Evolutionary conservation across 2,113 vertebrate genomes (phyloP).

Genomic region (Callithrix jacchus): DNA sequence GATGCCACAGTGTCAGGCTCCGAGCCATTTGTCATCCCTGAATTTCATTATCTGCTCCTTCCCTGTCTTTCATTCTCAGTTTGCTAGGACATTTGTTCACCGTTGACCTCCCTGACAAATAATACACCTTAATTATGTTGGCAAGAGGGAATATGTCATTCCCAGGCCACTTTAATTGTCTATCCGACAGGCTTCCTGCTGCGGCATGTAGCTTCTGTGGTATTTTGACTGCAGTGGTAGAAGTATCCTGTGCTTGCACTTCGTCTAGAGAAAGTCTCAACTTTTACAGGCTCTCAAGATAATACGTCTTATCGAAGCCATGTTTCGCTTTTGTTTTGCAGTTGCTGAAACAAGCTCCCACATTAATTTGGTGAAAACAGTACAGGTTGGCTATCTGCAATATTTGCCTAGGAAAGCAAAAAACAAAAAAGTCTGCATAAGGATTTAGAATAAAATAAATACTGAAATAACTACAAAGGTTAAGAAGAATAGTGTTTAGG

Average conservation of each 20-base stretch:
- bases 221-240: slow-evolving; percentile 78
- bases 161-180: slow-evolving; percentile 91
- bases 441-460: slow-evolving; percentile 73
- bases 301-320: slow-evolving; percentile 37
- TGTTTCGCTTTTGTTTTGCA: background rate
- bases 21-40: slow-evolving; percentile 98
- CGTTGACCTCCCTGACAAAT: slow-evolving; percentile 97
- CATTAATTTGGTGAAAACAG: slow-evolving; percentile 52
- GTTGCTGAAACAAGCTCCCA: slow-evolving; percentile 33
- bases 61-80: slow-evolving; percentile 92
- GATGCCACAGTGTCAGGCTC: slow-evolving; percentile 94
- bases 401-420: slow-evolving; percentile 30
- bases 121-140: slow-evolving; percentile 99
- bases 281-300: slow-evolving; percentile 55
- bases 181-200: slow-evolving; percentile 87
- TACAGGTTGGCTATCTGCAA: background rate
- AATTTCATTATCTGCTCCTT: slow-evolving; percentile 98
- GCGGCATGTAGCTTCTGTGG: slow-evolving; percentile 80
- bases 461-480: slow-evolving; percentile 71
- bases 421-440: background rate
- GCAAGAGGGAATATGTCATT: slow-evolving; percentile 94
- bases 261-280: slow-evolving; percentile 67
- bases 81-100: slow-evolving; percentile 97
- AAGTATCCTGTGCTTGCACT: slow-evolving; percentile 69
- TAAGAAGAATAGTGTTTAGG: slow-evolving; percentile 73